phyloP scores from a whole-genome alignment of 2,113 vertebrate genomes.

The Calonectris borealis region DNA sequence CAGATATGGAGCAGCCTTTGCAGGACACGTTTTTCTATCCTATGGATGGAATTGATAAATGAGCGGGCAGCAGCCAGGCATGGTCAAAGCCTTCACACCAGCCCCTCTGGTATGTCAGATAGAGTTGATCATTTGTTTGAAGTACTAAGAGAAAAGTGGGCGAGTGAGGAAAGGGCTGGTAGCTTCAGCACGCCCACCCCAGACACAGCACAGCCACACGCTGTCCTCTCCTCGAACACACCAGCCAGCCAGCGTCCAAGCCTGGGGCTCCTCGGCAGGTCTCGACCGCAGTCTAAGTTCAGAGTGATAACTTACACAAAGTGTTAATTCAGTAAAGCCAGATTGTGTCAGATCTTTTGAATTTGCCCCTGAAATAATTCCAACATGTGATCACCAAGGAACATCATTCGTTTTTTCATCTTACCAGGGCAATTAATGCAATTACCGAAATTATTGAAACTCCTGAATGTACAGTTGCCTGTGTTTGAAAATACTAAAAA shows the following conservation, averaged over 20 bases:
- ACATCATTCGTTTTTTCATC: neutral
- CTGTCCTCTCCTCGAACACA: neutral
- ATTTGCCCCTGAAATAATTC: neutral
- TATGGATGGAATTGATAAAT: neutral
- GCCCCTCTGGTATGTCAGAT: neutral
- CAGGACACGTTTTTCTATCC: neutral
- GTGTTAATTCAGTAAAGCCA: neutral
- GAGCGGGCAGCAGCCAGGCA: neutral
- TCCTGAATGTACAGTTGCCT: neutral
- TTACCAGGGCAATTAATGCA: neutral
- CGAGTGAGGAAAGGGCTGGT: neutral
- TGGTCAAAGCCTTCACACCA: neutral
- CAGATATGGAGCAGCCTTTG: neutral
- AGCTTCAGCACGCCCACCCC: neutral
- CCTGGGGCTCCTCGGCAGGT: neutral
- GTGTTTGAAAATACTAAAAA: constrained; percentile 56
- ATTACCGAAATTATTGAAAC: neutral
- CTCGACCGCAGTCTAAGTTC: neutral
- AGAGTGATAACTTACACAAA: neutral
- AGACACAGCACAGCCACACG: neutral
- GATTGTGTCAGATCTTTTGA: neutral
- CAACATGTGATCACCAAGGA: neutral
- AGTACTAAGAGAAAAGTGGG: neutral
- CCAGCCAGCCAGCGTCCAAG: neutral
- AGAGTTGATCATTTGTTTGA: neutral